phyloP scores from a whole-genome alignment of 2,888 invertebrate species.

The Lasioglossum leucozonium region DNA sequence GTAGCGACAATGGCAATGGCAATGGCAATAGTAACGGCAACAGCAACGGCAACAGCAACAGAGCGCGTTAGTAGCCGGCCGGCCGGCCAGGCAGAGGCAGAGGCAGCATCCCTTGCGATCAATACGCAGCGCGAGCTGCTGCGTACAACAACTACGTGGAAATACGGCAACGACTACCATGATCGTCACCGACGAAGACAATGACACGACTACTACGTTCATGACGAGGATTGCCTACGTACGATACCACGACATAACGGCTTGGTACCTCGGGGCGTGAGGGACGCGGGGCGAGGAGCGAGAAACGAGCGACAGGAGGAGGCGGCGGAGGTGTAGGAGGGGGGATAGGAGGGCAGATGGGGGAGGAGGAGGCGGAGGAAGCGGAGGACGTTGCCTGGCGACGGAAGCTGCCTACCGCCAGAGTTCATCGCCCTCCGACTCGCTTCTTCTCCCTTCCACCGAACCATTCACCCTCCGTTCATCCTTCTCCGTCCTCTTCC shows the following conservation, averaged over 20 bases:
- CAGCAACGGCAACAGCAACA: not conserved
- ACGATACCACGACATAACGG: slow-evolving; percentile 60
- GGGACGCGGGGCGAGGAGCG: slow-evolving; percentile 29
- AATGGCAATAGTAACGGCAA: not conserved
- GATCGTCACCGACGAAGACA: slow-evolving; percentile 68
- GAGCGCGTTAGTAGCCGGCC: not conserved
- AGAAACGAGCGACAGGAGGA: slow-evolving; percentile 34
- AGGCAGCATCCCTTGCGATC: slow-evolving; percentile 72
- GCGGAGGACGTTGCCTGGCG: slow-evolving; percentile 85
- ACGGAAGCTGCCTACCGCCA: slow-evolving; percentile 85
- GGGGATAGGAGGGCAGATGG: slow-evolving; percentile 41
- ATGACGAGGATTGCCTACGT: slow-evolving; percentile 58
- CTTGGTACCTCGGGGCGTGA: slow-evolving; percentile 43
- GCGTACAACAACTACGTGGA: slow-evolving; percentile 57
- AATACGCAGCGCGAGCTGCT: slow-evolving; percentile 65
- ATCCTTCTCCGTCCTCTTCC: slow-evolving; percentile 48
- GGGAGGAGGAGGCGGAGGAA: slow-evolving; percentile 76
- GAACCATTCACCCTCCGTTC: slow-evolving; percentile 71
- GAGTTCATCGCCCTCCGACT: slow-evolving; percentile 84
- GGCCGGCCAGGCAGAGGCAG: not conserved
- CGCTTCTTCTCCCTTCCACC: slow-evolving; percentile 83
- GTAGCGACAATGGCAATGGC: not conserved
- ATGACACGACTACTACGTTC: slow-evolving; percentile 63
- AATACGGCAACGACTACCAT: slow-evolving; percentile 62
- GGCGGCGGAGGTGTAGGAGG: slow-evolving; percentile 80